A percentile compares a stretch with the other conserved stretches of the same genome.
phyloP scores from a whole-genome alignment of 2,113 vertebrate species.

The Dasypus novemcinctus region DNA sequence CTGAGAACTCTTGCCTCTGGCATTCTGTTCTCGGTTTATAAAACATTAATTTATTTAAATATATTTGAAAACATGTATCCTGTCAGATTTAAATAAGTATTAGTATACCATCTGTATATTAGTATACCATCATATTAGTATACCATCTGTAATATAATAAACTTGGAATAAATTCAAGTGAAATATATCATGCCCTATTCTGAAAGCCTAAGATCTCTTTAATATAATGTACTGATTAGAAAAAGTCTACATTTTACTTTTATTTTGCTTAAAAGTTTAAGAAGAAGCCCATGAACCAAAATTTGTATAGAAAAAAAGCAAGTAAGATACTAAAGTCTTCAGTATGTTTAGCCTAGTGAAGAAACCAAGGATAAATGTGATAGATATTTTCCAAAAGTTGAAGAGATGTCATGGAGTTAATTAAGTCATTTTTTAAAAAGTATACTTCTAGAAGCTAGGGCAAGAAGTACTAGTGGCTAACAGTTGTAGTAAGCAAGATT shows the following conservation, averaged over 20 bases:
- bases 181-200: neutral
- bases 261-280: conserved; percentile 2
- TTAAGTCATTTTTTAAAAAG: neutral
- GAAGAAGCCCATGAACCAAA: neutral
- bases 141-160: neutral
- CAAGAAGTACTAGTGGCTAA: neutral
- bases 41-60: neutral
- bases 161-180: neutral
- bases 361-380: neutral
- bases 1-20: neutral
- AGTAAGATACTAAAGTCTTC: neutral
- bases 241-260: neutral
- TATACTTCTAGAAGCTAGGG: neutral
- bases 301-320: neutral
- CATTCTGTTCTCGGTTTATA: neutral
- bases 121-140: neutral
- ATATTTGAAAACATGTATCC: neutral
- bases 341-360: neutral
- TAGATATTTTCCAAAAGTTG: neutral
- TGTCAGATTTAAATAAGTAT: neutral
- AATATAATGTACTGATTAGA: neutral
- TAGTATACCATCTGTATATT: neutral
- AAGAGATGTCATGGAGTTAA: neutral
- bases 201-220: neutral
- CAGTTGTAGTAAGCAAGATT: neutral